Evolutionary conservation across 1,140 invertebrate species (phyloP), one percentile per base, ranked within the genome.

Genomic region (Eriosoma lanigerum): DNA sequence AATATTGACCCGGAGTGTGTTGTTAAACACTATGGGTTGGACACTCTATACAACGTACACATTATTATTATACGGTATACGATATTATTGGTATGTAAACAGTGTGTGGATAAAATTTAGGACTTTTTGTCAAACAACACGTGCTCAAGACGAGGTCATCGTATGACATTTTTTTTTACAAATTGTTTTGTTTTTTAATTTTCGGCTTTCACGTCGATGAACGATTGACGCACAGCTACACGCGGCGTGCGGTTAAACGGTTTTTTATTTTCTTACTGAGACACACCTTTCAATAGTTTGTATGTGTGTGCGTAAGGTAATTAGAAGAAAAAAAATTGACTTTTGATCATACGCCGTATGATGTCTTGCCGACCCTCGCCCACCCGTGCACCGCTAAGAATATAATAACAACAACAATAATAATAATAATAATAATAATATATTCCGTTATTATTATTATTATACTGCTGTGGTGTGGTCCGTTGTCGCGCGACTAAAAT

Each of bases 201-300:
- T 56, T 56, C 15, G 26, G 29, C 72, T 75, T 75, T 75, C 72
- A 56, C 72, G 38, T 26, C 13, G 32, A 4, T 21, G 21, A 46
- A 68, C 64, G 38, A n/a, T 73, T 12, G 29, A 12, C 21, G 26
- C 9, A 3, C 17, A 54, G 29, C 72, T 17, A 17, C 60, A 17
- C 72, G 19, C 72, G 12, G n/a, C 73, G 54, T 60, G 38, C 12
- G 73, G 38, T 44, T 60, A 60, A 60, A 76, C 56, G 73, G 4
- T 60, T 38, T 24, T n/a, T 75, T 24, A 38, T 68, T 8, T 6
- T 26, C n/a, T 3, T 46, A 6, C 29, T 3, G 17, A 50, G 48
- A 10, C 68, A 50, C 68, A 29, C 68, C 46, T 50, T 26, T 38
- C 32, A 38, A 38, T 38, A 38, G 32, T 4, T 38, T n/a, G 46